Evolutionary conservation across 2,797 vertebrate species (phyloP), one percentile per base, ranked within the genome.

Genomic region (Sandelia bainsii): DNA sequence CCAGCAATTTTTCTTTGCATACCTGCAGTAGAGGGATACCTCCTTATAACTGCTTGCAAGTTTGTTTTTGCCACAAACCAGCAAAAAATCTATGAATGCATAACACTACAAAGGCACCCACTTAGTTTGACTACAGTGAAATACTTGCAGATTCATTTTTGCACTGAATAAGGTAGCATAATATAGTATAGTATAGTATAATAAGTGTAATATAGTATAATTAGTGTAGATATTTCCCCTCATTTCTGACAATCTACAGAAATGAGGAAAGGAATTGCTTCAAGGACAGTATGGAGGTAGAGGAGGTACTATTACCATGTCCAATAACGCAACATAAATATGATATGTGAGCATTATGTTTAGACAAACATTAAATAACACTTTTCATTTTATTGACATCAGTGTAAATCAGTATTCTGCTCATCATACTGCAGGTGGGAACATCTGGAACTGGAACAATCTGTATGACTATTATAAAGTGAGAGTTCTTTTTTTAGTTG

Each of bases 371-470:
- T 20, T 1, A 32, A 48, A 34, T 67, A 16, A 46, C 39, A 13
- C 17, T 17, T 20, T 3, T 39, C 39, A 32, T 67, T 23, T 1
- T 8, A 19, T 8, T 13, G 2, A 53, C 6, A 51, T 23, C 4
- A 19, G 4, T 20, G 25, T 66, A 42, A 27, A 42, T 34, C 17
- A 2, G 20, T 48, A n/a, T 53, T 32, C 5, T 50, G 37, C 27
- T 50, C 7, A 34, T 17, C 16, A 50, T 16, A 14, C 14, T 12
- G 10, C 1, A 45, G 16, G 4, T 42, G 34, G 14, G 19, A 34
- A 62, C 27, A 74, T 14, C 58, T 61, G 45, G 51, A 62, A 48
- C 11, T n/a, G 6, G 6, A 25, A 10, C 12, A 46, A 48, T 12
- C 45, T 45, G 29, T n/a, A 11, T 23, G 6, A 14, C 56, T 27